Conservation (phyloP, 2,113 vertebrate species). For the Poeciliopsis occidentalis region DNA sequence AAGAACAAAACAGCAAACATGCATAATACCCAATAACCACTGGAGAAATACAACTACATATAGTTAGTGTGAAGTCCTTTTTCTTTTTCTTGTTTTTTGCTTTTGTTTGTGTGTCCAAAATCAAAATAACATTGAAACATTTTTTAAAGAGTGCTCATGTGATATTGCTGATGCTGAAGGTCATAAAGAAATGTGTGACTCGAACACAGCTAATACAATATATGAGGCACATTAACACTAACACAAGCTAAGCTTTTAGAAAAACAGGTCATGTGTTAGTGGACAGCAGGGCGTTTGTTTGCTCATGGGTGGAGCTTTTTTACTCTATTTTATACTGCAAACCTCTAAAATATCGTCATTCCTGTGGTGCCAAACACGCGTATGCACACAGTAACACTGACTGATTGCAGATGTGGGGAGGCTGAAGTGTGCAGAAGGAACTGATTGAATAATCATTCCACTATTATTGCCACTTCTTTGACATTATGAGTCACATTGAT, state of each 20-base stretch:
- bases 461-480: slow-evolving; percentile 30
- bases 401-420: slow-evolving; percentile 40
- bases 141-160: slow-evolving; percentile 3
- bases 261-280: slow-evolving; percentile 9
- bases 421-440: slow-evolving; percentile 15
- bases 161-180: slow-evolving; percentile 38
- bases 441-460: slow-evolving; percentile 24
- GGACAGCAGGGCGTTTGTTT: slow-evolving; percentile 26
- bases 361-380: slow-evolving; percentile 29
- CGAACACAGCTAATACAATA: slow-evolving; percentile 26
- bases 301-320: slow-evolving; percentile 18
- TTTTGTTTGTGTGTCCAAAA: too few relatives aligned
- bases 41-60: too few relatives aligned
- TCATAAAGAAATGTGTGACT: slow-evolving; percentile 36
- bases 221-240: slow-evolving; percentile 7
- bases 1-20: too few relatives aligned
- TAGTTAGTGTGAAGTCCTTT: too few relatives aligned
- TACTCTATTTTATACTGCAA: slow-evolving; percentile 27
- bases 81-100: too few relatives aligned
- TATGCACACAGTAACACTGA: slow-evolving; percentile 35
- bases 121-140: too few relatives aligned
- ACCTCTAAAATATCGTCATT: slow-evolving; percentile 42
- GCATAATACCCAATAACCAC: too few relatives aligned
- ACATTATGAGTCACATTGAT: slow-evolving; percentile 43
- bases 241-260: background rate